phyloP scores from a whole-genome alignment of 1,140 invertebrate genomes.

The Zaprionus kolodkinae region DNA sequence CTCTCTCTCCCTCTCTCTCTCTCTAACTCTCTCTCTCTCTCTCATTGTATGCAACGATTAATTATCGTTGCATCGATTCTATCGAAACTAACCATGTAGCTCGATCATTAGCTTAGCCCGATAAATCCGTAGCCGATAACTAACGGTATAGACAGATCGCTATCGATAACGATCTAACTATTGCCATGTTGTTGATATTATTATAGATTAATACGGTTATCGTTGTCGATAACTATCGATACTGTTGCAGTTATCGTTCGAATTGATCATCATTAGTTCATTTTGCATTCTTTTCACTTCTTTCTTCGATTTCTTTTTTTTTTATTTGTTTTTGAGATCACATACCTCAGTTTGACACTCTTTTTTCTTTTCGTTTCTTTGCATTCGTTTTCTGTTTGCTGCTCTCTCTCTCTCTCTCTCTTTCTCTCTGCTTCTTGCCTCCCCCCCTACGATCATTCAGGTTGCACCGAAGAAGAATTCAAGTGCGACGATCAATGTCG shows the following conservation, averaged over 20 bases:
- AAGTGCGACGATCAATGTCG: constrained; percentile 86
- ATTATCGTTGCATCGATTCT: not conserved
- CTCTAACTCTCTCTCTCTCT: not conserved
- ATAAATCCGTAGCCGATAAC: not conserved
- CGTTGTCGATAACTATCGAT: not conserved
- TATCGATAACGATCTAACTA: not conserved
- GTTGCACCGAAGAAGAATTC: constrained; percentile 87
- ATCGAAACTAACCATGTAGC: not conserved
- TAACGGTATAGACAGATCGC: not conserved
- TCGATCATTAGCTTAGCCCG: not conserved
- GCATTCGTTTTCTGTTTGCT: constrained; percentile 38
- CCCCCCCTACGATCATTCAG: constrained; percentile 40
- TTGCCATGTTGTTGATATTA: no score
- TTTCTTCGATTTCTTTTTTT: not conserved
- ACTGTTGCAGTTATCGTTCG: not conserved
- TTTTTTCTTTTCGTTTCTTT: constrained; percentile 19
- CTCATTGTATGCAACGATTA: not conserved
- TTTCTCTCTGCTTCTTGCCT: constrained; percentile 23
- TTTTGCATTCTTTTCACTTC: no score
- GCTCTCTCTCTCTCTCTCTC: not conserved
- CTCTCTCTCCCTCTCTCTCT: not conserved
- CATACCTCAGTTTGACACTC: constrained; percentile 1
- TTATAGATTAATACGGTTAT: not conserved
- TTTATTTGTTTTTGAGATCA: not conserved
- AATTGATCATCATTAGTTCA: not conserved